These are phyloP conservation scores for Morone chrysops DNA, from an alignment of 2,113 vertebrate genomes.

Conservation along the genomic window DNA sequence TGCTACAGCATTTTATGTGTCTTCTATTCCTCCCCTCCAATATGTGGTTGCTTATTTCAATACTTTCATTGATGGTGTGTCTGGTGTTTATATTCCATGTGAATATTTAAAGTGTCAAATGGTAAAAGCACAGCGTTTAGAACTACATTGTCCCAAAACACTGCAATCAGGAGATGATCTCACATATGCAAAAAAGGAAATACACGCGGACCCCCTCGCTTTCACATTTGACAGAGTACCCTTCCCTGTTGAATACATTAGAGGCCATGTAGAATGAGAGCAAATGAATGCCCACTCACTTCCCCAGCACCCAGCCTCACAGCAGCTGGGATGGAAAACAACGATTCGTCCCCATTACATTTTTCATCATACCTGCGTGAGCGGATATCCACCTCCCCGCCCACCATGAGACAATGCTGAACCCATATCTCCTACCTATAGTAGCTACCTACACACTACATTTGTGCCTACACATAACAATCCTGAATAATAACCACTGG, in stretches of 20 bases:
- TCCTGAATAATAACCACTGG: conserved; percentile 42
- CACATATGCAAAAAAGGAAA: conserved; percentile 73
- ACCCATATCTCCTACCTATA: conserved; percentile 31
- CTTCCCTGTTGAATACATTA: conserved; percentile 79
- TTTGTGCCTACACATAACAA: conserved; percentile 49
- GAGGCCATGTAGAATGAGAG: conserved; percentile 60
- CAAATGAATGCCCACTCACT: conserved; percentile 78
- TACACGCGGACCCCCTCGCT: conserved; percentile 52
- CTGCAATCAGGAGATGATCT: conserved; percentile 73
- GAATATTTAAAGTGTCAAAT: conserved; percentile 73
- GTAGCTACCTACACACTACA: conserved; percentile 24
- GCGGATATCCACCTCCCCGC: conserved; percentile 50
- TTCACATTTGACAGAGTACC: conserved; percentile 76
- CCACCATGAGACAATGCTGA: conserved; percentile 19
- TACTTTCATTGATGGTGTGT: conserved; percentile 30
- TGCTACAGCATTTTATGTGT: conserved; percentile 20
- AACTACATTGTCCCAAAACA: conserved; percentile 74
- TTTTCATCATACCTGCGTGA: conserved; percentile 71
- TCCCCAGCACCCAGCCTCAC: conserved; percentile 40
- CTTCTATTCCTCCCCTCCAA: conserved; percentile 41
- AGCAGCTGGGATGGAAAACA: conserved; percentile 61
- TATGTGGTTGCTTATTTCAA: conserved; percentile 32
- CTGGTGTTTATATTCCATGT: conserved; percentile 62
- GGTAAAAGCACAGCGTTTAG: conserved; percentile 57
- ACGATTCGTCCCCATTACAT: conserved; percentile 66